phyloP scores from a whole-genome alignment of 2,888 invertebrate genomes.

The Pasiphila rectangulata region DNA sequence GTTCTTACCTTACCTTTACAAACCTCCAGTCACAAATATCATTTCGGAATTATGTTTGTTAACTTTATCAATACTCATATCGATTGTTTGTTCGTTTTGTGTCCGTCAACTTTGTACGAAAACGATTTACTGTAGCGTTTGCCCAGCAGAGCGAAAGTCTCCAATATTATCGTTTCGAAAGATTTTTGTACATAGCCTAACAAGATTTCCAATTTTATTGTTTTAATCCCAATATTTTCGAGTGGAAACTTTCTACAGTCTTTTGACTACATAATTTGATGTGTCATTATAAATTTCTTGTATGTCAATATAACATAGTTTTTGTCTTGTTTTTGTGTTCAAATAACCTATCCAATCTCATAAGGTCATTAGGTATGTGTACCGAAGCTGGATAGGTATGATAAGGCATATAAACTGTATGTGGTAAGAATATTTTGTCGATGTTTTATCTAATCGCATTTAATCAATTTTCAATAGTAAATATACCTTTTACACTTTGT shows the following conservation, averaged over 20 bases:
- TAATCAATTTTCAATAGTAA: slow-evolving; percentile 1
- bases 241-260: neutral
- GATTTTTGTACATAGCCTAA: neutral
- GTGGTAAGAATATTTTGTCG: slow-evolving; percentile 1
- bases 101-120: neutral
- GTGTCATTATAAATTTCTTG: neutral
- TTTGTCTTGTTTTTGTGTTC: too few species aligned
- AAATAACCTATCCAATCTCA: too few species aligned
- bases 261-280: neutral
- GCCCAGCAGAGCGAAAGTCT: neutral
- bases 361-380: too few species aligned
- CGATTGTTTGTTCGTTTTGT: neutral
- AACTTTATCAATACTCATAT: too few species aligned
- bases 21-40: too few species aligned
- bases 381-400: neutral
- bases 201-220: neutral
- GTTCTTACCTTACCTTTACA: too few species aligned
- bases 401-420: neutral
- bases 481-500: too few species aligned
- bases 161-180: neutral
- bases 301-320: neutral
- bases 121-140: neutral
- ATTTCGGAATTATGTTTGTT: too few species aligned
- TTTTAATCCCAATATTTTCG: neutral
- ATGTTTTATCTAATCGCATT: slow-evolving; percentile 1